phyloP scores from a whole-genome alignment of 2,888 invertebrate species.

The Nephrotoma guestfalica region DNA sequence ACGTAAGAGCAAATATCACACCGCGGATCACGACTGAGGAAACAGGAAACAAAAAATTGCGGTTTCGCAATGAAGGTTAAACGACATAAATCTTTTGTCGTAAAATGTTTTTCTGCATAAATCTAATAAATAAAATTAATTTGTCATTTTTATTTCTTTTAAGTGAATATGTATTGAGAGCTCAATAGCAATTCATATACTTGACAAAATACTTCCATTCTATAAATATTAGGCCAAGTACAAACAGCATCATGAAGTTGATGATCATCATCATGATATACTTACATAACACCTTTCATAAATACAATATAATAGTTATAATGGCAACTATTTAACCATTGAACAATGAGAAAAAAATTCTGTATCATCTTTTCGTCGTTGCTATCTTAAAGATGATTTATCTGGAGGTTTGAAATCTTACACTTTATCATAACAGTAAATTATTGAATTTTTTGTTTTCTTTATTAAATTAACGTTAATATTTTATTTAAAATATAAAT shows the following conservation, averaged over 20 bases:
- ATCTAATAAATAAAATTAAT: background rate
- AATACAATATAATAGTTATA: background rate
- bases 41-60: background rate
- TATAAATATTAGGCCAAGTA: background rate
- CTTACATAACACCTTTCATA: background rate
- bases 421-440: background rate
- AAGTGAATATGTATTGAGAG: background rate
- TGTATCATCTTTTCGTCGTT: background rate
- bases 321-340: background rate
- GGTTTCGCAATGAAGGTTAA: background rate
- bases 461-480: background rate
- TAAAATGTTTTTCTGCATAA: background rate
- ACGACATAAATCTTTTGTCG: background rate
- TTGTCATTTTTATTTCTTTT: background rate
- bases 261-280: background rate
- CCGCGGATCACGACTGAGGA: background rate
- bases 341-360: background rate
- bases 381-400: background rate
- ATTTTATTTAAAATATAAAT: background rate
- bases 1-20: too few relatives aligned
- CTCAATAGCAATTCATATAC: background rate
- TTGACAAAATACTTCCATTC: background rate
- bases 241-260: background rate
- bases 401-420: background rate
- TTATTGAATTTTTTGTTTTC: background rate